A percentile compares a stretch with the other conserved stretches of the same genome.
These are phyloP conservation scores for Prionailurus bengalensis DNA, from an alignment of 2,113 vertebrate species.

Conservation along the genomic window DNA sequence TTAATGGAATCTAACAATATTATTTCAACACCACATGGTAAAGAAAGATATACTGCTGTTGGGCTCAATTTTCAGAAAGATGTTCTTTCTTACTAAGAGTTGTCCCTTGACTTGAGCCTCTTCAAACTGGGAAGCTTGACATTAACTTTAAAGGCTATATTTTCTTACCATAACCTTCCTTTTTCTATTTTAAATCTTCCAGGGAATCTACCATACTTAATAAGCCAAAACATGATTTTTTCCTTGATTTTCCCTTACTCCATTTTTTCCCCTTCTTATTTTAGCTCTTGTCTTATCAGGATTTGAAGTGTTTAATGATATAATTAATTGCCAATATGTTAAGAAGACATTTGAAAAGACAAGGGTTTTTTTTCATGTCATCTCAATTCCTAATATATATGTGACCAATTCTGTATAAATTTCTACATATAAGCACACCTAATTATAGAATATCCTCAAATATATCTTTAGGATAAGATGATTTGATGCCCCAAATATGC, in stretches of 20 bases:
- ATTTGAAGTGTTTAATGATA: not conserved
- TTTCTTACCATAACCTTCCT: not conserved
- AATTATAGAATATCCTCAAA: not conserved
- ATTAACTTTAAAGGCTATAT: not conserved
- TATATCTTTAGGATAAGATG: not conserved
- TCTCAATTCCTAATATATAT: not conserved
- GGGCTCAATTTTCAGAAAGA: not conserved
- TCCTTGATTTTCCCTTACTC: not conserved
- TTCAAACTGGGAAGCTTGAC: not conserved
- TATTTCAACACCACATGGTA: not conserved
- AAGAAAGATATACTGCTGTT: not conserved
- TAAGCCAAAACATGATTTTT: not conserved
- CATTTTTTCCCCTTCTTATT: not conserved
- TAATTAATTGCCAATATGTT: not conserved
- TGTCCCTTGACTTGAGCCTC: not conserved
- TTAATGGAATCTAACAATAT: not conserved
- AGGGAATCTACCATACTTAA: not conserved
- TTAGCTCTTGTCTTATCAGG: not conserved
- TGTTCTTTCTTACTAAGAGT: not conserved
- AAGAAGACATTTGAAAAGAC: not conserved
- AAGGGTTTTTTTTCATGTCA: not conserved
- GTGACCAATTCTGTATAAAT: not conserved
- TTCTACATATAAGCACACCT: not conserved
- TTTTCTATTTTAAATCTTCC: not conserved
- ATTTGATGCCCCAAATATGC: not conserved